A percentile compares a stretch with the other conserved stretches of the same genome.
Conservation (phyloP, 2,888 invertebrate species). For the Cheilosia scutellata region DNA sequence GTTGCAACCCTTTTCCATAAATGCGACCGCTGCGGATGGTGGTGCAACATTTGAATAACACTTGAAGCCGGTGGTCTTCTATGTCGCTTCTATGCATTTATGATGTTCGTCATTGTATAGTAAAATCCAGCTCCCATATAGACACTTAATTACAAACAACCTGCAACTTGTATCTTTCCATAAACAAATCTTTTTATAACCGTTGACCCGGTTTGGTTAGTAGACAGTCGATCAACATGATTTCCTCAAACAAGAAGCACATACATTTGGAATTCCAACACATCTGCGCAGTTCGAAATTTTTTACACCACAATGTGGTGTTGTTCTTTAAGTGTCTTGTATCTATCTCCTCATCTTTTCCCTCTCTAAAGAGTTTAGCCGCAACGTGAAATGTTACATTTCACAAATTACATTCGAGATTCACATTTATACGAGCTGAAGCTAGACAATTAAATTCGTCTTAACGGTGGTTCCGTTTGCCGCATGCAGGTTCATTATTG, state of each 20-base stretch:
- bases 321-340: not conserved
- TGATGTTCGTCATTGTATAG: constrained; percentile 10
- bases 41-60: not conserved
- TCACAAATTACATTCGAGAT: constrained; percentile 37
- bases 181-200: constrained; percentile 20
- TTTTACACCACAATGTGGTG: constrained; percentile 7
- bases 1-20: not conserved
- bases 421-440: constrained; percentile 31
- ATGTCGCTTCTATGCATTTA: not conserved
- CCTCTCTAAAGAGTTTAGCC: not conserved
- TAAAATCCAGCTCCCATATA: constrained; percentile 24
- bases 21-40: not conserved
- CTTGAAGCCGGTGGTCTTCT: not conserved
- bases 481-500: constrained; percentile 47
- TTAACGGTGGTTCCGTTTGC: constrained; percentile 58
- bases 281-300: not conserved
- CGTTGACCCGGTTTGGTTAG: constrained; percentile 12
- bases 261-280: constrained; percentile 7
- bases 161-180: not conserved
- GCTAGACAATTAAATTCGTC: constrained; percentile 65
- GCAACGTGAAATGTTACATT: constrained; percentile 47
- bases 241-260: not conserved
- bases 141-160: constrained; percentile 33
- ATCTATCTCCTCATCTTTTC: not conserved
- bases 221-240: constrained; percentile 7